These are phyloP conservation scores for Elachura formosa DNA, from an alignment of 2,113 vertebrate species.

Conservation along the genomic window DNA sequence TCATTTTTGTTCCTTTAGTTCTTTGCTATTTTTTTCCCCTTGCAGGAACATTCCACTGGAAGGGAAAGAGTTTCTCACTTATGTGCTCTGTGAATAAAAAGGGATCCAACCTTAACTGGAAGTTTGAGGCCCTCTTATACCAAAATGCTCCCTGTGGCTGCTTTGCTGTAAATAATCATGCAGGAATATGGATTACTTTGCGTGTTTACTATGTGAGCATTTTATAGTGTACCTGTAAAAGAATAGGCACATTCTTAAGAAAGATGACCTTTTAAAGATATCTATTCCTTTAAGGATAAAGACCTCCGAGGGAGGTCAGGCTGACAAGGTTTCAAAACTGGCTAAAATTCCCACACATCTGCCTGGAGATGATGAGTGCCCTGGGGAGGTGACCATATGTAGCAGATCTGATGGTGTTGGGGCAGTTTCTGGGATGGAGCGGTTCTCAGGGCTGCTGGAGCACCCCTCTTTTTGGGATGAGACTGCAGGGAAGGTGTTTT, in stretches of 20 bases:
- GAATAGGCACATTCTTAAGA: no score
- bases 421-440: neutral
- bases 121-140: neutral
- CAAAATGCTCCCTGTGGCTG: neutral
- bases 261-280: no score
- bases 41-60: neutral
- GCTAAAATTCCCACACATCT: neutral
- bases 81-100: neutral
- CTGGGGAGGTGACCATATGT: neutral
- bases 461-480: accelerated
- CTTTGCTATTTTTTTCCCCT: neutral
- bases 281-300: no score
- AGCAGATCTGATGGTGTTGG: neutral
- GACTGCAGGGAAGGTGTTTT: neutral
- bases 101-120: neutral
- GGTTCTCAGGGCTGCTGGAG: neutral
- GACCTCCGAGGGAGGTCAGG: neutral
- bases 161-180: neutral
- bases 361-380: neutral
- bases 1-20: neutral
- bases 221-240: neutral
- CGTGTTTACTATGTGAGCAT: neutral
- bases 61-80: neutral
- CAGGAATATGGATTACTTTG: neutral
- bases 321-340: neutral